Conservation (phyloP, 2,888 invertebrate genomes). For the Kryphioiulus occultus region DNA sequence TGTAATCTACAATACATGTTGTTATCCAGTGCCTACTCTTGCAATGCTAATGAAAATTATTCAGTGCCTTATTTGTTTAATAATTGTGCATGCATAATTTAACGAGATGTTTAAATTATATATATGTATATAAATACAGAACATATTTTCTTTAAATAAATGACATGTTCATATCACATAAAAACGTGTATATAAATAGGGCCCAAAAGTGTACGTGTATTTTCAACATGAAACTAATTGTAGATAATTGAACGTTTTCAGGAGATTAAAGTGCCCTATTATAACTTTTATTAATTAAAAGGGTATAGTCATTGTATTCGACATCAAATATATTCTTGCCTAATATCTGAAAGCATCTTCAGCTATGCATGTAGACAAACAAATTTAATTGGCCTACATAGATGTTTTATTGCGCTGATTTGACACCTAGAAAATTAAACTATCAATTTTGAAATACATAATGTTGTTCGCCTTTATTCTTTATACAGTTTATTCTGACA, state of each 20-base stretch:
- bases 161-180: neutral
- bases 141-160: slow-evolving; percentile 34
- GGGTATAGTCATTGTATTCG: slow-evolving; percentile 17
- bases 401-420: slow-evolving; percentile 20
- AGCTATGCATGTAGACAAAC: slow-evolving; percentile 20
- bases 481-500: neutral
- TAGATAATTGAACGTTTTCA: neutral
- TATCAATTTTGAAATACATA: neutral
- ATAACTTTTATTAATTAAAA: neutral
- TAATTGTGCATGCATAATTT: slow-evolving; percentile 31
- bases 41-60: slow-evolving; percentile 1
- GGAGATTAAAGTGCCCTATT: neutral
- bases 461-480: neutral
- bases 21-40: slow-evolving; percentile 32
- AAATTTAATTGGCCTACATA: neutral
- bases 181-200: neutral
- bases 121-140: slow-evolving; percentile 24
- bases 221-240: neutral
- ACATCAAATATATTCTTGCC: slow-evolving; percentile 38
- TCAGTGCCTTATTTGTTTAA: slow-evolving; percentile 38
- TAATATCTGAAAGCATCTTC: neutral
- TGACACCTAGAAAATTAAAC: neutral
- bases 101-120: slow-evolving; percentile 31
- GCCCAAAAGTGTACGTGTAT: slow-evolving; percentile 2
- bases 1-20: slow-evolving; percentile 2